Conservation (phyloP, 2,113 vertebrate species). For the Brachirus orientalis region DNA sequence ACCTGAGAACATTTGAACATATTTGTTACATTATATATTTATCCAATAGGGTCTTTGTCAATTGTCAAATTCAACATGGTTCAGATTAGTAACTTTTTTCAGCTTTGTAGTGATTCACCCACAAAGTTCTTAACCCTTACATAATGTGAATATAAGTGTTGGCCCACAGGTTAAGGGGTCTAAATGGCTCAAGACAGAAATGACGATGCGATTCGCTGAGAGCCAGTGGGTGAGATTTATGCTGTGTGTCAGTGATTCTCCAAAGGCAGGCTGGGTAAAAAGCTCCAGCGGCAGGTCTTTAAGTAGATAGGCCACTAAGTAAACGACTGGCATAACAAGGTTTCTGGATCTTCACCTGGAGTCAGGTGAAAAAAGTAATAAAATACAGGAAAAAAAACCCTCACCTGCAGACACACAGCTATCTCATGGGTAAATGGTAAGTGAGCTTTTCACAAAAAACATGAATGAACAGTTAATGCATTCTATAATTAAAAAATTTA, state of each 20-base stretch:
- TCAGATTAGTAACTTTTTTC: constrained; percentile 9
- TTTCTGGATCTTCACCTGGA: constrained; percentile 35
- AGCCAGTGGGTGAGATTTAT: constrained; percentile 62
- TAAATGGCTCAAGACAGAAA: constrained; percentile 52
- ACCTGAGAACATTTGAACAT: background rate
- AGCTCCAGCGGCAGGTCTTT: constrained; percentile 61
- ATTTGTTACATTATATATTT: background rate
- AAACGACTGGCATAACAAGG: constrained; percentile 56
- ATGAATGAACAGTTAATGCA: constrained; percentile 1
- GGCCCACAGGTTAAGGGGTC: constrained; percentile 36
- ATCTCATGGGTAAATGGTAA: constrained; percentile 24
- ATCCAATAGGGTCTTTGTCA: background rate
- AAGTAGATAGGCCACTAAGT: constrained; percentile 67
- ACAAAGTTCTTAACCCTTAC: constrained; percentile 37
- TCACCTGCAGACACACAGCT: background rate
- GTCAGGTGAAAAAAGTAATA: constrained; percentile 22
- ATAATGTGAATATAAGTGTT: constrained; percentile 37
- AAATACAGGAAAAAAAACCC: constrained; percentile 31
- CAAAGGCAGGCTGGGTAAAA: constrained; percentile 53
- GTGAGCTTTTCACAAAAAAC: constrained; percentile 35
- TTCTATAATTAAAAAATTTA: background rate
- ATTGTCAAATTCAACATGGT: constrained; percentile 17
- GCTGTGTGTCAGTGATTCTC: constrained; percentile 60
- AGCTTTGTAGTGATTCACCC: constrained; percentile 15
- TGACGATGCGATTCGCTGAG: constrained; percentile 40